Conservation (phyloP, 2,888 invertebrate genomes). For the Stenodema calcarata region DNA sequence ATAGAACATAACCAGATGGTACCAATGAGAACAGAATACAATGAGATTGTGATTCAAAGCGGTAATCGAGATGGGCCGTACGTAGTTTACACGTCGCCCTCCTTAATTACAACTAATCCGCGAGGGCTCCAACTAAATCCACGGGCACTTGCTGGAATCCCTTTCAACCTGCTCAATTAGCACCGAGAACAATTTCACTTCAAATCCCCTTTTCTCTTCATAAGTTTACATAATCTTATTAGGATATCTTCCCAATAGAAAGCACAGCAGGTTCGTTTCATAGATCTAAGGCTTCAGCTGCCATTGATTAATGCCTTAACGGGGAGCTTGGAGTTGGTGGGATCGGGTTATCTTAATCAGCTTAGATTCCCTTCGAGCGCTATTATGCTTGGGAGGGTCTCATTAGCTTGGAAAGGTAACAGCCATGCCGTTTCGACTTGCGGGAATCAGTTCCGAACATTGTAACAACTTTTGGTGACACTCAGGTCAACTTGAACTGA, state of each 20-base stretch:
- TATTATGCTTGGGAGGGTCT: neutral
- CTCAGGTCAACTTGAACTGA: too few relatives aligned
- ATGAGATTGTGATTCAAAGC: neutral
- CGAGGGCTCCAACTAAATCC: neutral
- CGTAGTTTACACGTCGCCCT: neutral
- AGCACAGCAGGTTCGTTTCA: neutral
- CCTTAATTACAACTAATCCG: constrained; percentile 28
- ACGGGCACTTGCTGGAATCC: neutral
- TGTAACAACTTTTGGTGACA: too few relatives aligned
- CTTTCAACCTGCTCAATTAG: constrained; percentile 19
- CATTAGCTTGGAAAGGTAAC: neutral
- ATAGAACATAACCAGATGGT: constrained; percentile 21
- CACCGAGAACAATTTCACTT: neutral
- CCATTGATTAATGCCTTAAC: neutral
- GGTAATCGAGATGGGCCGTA: neutral
- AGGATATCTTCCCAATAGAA: neutral
- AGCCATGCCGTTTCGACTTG: neutral
- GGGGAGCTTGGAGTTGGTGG: neutral
- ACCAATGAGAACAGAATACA: constrained; percentile 11
- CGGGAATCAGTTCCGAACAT: neutral
- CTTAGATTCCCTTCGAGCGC: neutral
- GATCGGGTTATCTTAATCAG: neutral
- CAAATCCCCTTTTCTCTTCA: constrained; percentile 17
- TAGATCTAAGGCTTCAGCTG: constrained; percentile 3
- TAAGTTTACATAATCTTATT: constrained; percentile 20